These are phyloP conservation scores for Linnaemya tessellans DNA, from an alignment of 2,888 invertebrate genomes.

Conservation along the genomic window DNA sequence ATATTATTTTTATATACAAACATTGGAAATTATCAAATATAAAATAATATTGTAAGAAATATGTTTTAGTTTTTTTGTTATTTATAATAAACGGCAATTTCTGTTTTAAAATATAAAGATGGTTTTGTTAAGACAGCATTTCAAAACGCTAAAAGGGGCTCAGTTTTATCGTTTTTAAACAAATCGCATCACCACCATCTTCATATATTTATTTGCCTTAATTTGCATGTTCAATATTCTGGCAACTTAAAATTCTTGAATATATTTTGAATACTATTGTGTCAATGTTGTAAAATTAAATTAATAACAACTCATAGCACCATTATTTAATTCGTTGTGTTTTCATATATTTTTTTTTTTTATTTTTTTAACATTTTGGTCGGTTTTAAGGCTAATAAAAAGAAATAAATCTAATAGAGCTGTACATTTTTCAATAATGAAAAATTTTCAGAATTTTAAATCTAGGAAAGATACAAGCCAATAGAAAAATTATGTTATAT, in stretches of 20 bases:
- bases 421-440: not conserved
- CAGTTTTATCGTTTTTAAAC: constrained; percentile 79
- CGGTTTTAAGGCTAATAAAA: constrained; percentile 35
- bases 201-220: constrained; percentile 19
- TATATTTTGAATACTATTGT: not conserved
- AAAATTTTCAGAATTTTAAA: constrained; percentile 34
- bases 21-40: constrained; percentile 1
- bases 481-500: not conserved
- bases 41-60: no score
- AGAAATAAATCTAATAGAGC: not conserved
- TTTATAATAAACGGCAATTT: no score
- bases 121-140: constrained; percentile 61
- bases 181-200: constrained; percentile 41
- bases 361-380: constrained; percentile 65
- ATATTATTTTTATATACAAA: constrained; percentile 34
- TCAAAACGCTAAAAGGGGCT: constrained; percentile 82
- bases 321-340: constrained; percentile 70
- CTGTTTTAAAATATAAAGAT: constrained; percentile 12
- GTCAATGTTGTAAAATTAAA: not conserved
- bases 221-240: not conserved
- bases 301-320: constrained; percentile 67
- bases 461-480: not conserved
- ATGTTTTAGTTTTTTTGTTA: no score
- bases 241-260: constrained; percentile 5
- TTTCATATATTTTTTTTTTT: no score